Evolutionary conservation across 2,797 vertebrate genomes (phyloP), one percentile per base, ranked within the genome.

Genomic region (Acanthurus leucopareius): DNA sequence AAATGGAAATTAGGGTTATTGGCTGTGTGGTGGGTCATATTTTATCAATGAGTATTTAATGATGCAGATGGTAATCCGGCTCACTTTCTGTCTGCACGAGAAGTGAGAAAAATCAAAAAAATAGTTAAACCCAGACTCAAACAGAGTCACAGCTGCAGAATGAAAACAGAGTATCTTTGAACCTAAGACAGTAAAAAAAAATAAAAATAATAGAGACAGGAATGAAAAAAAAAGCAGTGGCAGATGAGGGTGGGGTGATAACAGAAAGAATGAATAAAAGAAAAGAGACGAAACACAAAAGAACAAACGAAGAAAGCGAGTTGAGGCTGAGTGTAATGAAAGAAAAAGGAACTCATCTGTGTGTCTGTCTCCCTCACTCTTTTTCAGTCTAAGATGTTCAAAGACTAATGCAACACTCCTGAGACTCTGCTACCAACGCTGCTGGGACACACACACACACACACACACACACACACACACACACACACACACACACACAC

Each of bases 301-400:
- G 62, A 82, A 68, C 58, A 83, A 79, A 78, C 42, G 42, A 77
- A 79, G 65, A 82, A 84, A 77, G 44, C 0, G 45, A 82, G 25
- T 25, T 25, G 25, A 25, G 25, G 77, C 59, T 56, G 59, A 82
- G 68, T 67, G 44, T 47, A 84, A 85, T 72, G 66, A 74, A 82
- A 85, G 44, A 47, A 79, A 65, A 74, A 81, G 60, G 25, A 82
- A 79, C 69, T 77, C 3, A n/a, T 79, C 51, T 71, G 54, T 68
- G 59, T 69, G 61, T 79, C 10, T 82, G 14, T 75, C 47, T 58
- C 51, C 51, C 58, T 74, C 75, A 25, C 80, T 69, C 62, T 56
- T 40, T 71, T 75, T 77, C 68, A 77, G 69, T 86, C 72, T 82
- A 53, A 88, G 83, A 92, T 91, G 86, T 92, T 93, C 90, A 92